Evolutionary conservation across 2,797 vertebrate genomes (phyloP).

Genomic region (Enteromius afrohamiltoni): DNA sequence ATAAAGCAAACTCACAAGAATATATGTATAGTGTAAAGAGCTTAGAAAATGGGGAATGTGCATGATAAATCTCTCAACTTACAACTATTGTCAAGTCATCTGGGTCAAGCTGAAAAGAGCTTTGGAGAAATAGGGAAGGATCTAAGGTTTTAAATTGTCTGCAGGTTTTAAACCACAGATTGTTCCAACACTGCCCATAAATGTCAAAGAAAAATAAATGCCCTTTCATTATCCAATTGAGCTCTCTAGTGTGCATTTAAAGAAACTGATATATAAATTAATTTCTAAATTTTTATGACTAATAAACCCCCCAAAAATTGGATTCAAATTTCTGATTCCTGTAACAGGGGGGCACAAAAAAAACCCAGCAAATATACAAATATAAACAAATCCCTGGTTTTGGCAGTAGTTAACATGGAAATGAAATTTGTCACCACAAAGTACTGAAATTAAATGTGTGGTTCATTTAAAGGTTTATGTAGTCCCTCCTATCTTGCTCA

Average conservation of each 20-base stretch:
- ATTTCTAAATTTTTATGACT: neutral
- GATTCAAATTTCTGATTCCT: neutral
- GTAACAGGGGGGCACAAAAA: neutral
- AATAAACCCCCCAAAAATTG: neutral
- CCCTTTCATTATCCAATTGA: neutral
- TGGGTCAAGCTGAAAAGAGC: conserved; percentile 11
- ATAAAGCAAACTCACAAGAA: conserved; percentile 16
- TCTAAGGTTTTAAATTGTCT: neutral
- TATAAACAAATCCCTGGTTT: neutral
- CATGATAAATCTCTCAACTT: conserved; percentile 35
- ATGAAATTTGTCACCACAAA: neutral
- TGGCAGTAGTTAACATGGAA: neutral
- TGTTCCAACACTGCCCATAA: neutral
- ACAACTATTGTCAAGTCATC: conserved; percentile 11
- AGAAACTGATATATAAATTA: conserved; percentile 8
- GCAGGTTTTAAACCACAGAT: neutral
- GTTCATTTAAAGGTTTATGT: neutral
- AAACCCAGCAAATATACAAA: conserved; percentile 2
- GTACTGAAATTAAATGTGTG: neutral
- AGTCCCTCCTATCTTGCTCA: neutral
- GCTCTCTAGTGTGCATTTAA: neutral
- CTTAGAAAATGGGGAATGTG: neutral
- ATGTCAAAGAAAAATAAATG: neutral
- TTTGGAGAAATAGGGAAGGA: neutral
- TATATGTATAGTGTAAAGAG: conserved; percentile 1